These are phyloP conservation scores for Tetramorium bicarinatum DNA, from an alignment of 2,888 invertebrate species.

Conservation along the genomic window DNA sequence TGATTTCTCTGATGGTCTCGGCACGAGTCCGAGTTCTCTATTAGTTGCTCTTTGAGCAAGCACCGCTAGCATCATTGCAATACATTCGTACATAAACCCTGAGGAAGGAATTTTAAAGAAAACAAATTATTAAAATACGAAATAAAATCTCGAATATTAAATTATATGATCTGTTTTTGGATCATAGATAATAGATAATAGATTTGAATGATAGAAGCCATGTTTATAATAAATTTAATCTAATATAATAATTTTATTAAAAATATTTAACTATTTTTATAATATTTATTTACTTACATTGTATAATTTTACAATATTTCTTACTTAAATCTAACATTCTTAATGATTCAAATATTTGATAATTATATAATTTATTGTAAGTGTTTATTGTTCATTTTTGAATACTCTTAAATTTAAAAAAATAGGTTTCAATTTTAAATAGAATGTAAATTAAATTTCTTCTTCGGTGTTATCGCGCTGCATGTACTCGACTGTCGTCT, in stretches of 20 bases:
- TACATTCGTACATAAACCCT: slow-evolving; percentile 39
- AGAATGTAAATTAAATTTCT: slow-evolving; percentile 19
- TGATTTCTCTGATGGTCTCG: slow-evolving; percentile 61
- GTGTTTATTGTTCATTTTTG: neutral
- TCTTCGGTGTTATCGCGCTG: slow-evolving; percentile 28
- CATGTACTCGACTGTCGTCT: slow-evolving; percentile 57
- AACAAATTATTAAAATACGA: neutral
- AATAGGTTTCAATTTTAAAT: neutral
- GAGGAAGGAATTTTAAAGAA: slow-evolving; percentile 21
- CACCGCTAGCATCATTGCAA: slow-evolving; percentile 61
- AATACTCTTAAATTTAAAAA: neutral
- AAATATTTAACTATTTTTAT: neutral
- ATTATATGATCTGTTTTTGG: neutral
- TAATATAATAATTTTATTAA: neutral
- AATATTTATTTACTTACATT: neutral
- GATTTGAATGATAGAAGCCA: neutral
- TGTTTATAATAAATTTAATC: neutral
- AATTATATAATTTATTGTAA: neutral
- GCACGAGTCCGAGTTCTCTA: slow-evolving; percentile 28
- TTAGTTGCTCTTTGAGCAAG: slow-evolving; percentile 50
- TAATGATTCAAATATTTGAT: neutral
- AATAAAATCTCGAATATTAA: neutral
- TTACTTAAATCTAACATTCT: neutral
- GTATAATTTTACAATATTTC: neutral
- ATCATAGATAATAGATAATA: neutral